Conservation (phyloP, 2,888 invertebrate genomes). For the Hartigia nigra region DNA sequence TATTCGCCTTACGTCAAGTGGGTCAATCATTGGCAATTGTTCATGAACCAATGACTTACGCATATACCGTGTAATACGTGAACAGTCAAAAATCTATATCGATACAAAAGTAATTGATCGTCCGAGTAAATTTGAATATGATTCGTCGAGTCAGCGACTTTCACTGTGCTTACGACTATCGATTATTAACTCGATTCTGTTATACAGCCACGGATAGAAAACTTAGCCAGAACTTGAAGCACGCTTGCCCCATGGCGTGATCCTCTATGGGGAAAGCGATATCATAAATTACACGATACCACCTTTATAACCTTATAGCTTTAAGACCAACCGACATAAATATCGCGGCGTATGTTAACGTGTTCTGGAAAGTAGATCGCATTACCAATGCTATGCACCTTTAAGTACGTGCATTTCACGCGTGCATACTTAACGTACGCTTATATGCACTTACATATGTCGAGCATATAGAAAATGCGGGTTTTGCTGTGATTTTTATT, state of each 20-base stretch:
- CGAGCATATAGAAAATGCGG: background rate
- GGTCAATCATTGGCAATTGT: constrained; percentile 14
- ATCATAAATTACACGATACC: constrained; percentile 6
- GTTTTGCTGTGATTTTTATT: background rate
- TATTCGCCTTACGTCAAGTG: constrained; percentile 22
- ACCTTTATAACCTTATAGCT: constrained; percentile 8
- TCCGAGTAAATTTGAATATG: background rate
- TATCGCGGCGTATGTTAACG: background rate
- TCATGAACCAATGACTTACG: background rate
- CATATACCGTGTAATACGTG: background rate
- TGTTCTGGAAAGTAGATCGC: constrained; percentile 20
- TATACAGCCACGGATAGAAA: background rate
- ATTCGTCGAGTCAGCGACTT: background rate
- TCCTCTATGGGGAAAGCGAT: constrained; percentile 5
- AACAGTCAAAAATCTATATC: background rate
- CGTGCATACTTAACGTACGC: background rate
- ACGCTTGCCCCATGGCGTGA: background rate
- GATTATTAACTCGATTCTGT: background rate
- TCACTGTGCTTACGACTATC: background rate
- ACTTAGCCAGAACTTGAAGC: background rate
- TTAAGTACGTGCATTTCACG: background rate
- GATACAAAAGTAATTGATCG: background rate
- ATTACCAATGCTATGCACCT: constrained; percentile 20
- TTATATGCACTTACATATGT: background rate
- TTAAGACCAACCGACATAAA: constrained; percentile 2